A percentile compares a stretch with the other conserved stretches of the same genome.
phyloP scores from a whole-genome alignment of 2,797 vertebrate species.

The Sylvia borin region DNA sequence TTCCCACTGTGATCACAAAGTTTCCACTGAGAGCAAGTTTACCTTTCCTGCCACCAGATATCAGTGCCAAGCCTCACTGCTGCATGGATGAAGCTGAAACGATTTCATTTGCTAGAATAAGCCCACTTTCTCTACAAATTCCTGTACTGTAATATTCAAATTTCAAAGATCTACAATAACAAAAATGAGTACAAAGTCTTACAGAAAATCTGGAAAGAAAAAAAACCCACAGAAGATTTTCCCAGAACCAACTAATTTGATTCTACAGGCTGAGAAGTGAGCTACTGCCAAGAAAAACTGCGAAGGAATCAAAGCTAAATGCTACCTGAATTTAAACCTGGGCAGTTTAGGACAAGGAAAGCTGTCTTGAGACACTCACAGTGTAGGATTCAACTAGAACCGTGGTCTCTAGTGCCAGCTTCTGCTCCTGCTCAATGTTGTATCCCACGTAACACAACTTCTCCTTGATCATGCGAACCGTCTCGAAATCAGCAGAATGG shows the following conservation, averaged over 20 bases:
- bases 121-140: background rate
- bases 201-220: background rate
- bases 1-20: background rate
- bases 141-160: background rate
- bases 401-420: slow-evolving; percentile 89
- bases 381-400: slow-evolving; percentile 90
- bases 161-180: background rate
- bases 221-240: background rate
- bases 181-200: background rate
- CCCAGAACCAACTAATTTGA: background rate
- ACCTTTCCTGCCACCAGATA: background rate
- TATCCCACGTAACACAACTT: slow-evolving; percentile 91
- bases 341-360: background rate
- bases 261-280: background rate
- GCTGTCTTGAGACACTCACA: slow-evolving; percentile 73
- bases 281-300: background rate
- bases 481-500: slow-evolving; percentile 92
- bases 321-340: background rate
- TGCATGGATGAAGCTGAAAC: background rate
- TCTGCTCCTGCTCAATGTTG: slow-evolving; percentile 92
- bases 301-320: background rate
- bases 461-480: slow-evolving; percentile 92
- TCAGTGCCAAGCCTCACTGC: background rate
- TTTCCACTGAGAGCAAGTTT: background rate
- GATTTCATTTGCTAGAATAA: background rate